Conservation (phyloP, 2,797 vertebrate species). For the Eulemur albifrons region DNA sequence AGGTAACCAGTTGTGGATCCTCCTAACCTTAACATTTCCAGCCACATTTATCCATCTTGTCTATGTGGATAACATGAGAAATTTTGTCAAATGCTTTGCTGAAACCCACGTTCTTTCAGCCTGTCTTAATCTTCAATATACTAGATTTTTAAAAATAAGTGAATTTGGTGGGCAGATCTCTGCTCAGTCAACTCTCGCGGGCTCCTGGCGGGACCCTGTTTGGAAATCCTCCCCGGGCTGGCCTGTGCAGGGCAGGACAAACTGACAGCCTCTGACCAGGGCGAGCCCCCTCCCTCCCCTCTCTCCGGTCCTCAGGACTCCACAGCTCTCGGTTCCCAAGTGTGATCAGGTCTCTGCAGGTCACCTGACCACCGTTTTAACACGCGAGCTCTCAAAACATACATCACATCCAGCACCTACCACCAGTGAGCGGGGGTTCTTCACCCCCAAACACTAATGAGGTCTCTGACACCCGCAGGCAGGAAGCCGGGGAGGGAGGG, state of each 20-base stretch:
- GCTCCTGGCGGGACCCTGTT: neutral
- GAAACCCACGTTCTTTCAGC: neutral
- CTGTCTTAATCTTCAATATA: neutral
- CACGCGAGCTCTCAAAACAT: neutral
- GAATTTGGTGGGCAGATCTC: neutral
- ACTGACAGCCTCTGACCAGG: neutral
- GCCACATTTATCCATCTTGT: neutral
- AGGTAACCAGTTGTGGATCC: neutral
- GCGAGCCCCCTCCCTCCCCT: neutral
- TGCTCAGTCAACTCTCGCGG: neutral
- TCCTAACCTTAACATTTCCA: neutral
- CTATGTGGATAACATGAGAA: neutral
- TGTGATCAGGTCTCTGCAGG: neutral
- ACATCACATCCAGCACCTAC: neutral
- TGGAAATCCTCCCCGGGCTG: neutral
- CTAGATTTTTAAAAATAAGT: neutral
- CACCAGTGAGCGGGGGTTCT: neutral
- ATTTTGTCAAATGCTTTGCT: neutral
- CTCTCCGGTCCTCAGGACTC: neutral
- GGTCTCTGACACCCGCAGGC: neutral
- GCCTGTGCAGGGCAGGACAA: neutral
- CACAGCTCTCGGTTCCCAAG: neutral
- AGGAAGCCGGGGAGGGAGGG: neutral
- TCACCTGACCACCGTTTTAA: neutral
- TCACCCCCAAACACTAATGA: neutral